phyloP scores from a whole-genome alignment of 2,797 vertebrate species.

The Cynopterus sphinx region DNA sequence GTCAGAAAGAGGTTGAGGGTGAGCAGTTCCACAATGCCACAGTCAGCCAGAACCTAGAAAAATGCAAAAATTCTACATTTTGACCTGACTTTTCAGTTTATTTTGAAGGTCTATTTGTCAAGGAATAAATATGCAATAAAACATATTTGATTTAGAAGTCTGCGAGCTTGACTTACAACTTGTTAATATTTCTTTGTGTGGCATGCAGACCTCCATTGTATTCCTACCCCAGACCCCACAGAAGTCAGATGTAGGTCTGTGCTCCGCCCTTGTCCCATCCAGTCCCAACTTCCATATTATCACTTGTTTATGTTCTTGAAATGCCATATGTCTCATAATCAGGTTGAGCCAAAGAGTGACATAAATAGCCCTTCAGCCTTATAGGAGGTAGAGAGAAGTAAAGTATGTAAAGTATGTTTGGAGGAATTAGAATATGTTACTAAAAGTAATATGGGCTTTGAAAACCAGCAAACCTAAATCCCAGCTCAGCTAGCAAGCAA shows the following conservation, averaged over 20 bases:
- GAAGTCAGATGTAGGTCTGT: neutral
- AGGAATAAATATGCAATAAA: neutral
- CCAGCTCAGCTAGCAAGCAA: neutral
- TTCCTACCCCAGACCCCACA: neutral
- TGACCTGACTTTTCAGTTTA: neutral
- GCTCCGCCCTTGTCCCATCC: neutral
- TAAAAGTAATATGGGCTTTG: constrained; percentile 20
- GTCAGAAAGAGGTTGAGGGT: neutral
- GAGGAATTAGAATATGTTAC: neutral
- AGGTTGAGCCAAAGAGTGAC: neutral
- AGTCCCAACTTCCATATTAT: neutral
- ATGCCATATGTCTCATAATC: neutral
- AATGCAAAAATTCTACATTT: neutral
- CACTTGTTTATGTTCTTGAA: neutral
- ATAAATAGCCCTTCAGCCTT: neutral
- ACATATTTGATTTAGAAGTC: neutral
- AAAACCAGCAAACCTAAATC: neutral
- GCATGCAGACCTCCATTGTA: neutral
- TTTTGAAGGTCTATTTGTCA: neutral
- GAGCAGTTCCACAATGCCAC: neutral
- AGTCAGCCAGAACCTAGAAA: neutral
- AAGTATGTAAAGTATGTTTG: neutral
- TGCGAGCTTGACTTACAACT: neutral
- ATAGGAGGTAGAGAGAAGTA: neutral
- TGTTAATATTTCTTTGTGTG: neutral